phyloP scores from a whole-genome alignment of 2,888 invertebrate genomes.

The Linyphia triangularis region DNA sequence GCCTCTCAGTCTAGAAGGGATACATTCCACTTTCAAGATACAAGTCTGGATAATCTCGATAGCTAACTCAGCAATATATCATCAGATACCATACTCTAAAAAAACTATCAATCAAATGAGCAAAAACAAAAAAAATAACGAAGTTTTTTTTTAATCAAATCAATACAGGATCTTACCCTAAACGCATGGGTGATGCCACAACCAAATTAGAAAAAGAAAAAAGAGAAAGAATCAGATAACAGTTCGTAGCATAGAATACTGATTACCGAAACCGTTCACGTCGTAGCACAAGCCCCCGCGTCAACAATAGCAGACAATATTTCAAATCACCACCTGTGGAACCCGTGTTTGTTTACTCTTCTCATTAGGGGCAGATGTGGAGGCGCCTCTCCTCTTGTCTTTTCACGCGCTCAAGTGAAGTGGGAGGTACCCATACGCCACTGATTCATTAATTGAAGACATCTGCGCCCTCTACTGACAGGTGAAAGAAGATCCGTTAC shows the following conservation, averaged over 20 bases:
- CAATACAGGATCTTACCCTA: too few species aligned
- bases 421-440: constrained; percentile 3
- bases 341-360: background rate
- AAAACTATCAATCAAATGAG: too few species aligned
- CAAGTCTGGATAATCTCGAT: too few species aligned
- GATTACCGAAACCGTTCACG: background rate
- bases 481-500: background rate
- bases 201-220: background rate
- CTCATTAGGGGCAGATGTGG: background rate
- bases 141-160: too few species aligned
- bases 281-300: too few species aligned
- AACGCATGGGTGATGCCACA: too few species aligned
- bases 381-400: constrained; percentile 1
- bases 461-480: constrained; percentile 1
- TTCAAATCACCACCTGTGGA: background rate
- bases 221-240: background rate
- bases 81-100: too few species aligned
- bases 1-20: too few species aligned
- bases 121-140: too few species aligned
- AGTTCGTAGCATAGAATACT: background rate
- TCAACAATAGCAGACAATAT: background rate
- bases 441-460: constrained; percentile 6
- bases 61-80: too few species aligned
- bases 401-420: background rate
- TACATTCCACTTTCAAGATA: too few species aligned